Conservation (phyloP, 2,888 invertebrate genomes). For the Caenorhabditis imperialis region DNA sequence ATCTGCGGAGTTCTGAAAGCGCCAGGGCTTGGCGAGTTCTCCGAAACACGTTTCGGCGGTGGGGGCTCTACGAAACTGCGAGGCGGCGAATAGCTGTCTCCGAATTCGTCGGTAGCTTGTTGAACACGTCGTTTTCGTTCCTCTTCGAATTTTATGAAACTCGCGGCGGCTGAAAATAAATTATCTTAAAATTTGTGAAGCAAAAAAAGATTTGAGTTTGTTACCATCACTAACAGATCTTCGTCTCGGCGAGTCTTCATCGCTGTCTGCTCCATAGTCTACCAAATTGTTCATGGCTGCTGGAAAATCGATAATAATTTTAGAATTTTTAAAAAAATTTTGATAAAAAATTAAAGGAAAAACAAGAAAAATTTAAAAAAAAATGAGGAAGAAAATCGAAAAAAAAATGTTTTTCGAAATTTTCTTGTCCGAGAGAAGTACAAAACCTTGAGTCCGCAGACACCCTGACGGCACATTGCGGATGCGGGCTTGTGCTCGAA, state of each 20-base stretch:
- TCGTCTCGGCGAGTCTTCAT: conserved; percentile 59
- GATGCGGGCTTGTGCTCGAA: not conserved
- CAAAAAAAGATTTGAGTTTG: not conserved
- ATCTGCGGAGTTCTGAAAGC: conserved; percentile 43
- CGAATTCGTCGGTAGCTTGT: conserved; percentile 43
- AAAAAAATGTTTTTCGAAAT: too few species aligned
- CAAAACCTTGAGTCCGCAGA: not conserved
- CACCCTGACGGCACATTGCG: conserved; percentile 24
- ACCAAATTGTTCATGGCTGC: conserved; percentile 58
- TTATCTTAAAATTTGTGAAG: conserved; percentile 7
- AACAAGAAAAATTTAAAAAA: not conserved
- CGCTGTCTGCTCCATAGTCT: conserved; percentile 58
- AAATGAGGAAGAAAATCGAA: conserved; percentile 2
- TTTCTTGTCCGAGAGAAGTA: conserved; percentile 18
- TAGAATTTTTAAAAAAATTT: not conserved
- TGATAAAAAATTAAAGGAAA: not conserved
- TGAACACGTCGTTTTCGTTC: conserved; percentile 20
- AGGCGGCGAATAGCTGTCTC: conserved; percentile 18
- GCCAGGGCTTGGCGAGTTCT: conserved; percentile 47
- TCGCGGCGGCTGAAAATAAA: not conserved
- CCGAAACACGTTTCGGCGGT: conserved; percentile 53
- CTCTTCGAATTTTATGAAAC: not conserved
- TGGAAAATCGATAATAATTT: not conserved
- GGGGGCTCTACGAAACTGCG: conserved; percentile 53
- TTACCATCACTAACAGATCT: conserved; percentile 42